Evolutionary conservation across 2,797 vertebrate genomes (phyloP), one percentile per base, ranked within the genome.

Genomic region (Falco novaeseelandiae): DNA sequence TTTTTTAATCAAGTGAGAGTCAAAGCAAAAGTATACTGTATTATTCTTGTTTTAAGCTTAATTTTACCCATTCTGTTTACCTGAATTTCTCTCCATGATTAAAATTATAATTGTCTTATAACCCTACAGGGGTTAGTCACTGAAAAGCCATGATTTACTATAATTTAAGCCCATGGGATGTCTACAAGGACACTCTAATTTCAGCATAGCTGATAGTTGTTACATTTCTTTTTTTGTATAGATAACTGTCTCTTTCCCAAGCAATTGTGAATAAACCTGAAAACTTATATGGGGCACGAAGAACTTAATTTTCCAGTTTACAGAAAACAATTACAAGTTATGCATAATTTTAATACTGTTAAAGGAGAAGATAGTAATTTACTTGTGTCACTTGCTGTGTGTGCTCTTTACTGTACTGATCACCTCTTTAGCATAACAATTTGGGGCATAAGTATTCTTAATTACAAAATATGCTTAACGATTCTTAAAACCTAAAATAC

Each of bases 91-190:
- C 25, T 84, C 44, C 13, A 8, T 34, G 34, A 6, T 59, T 77
- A 58, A 49, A 29, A 21, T 66, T 42, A 6, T 25, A 62, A n/a
- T 1, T 1, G 0, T 54, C 13, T 38, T 62, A 36, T 14, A 74
- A 52, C 46, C 29, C 25, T 30, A 2, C 14, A 58, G 54, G 54
- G 14, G 49, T 30, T 83, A 27, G 26, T 72, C 71, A 80, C 26
- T 70, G 44, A 78, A 83, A 88, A 27, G 36, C 22, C 1, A 2
- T 44, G 1, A 26, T 54, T 70, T 71, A 36, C 10, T 52, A 5
- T 40, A 7, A 49, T 29, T 74, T n/a, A 76, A 79, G 22, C 52
- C 46, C 12, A 8, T 72, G 18, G 36, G 21, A 36, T 87, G 7
- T 23, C 49, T 78, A 15, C 63, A 49, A 58, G 58, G 61, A 38